Base-by-base conservation (phyloP, 64 coral and sea anemone species). In the Stylophora pistillata region DNA sequence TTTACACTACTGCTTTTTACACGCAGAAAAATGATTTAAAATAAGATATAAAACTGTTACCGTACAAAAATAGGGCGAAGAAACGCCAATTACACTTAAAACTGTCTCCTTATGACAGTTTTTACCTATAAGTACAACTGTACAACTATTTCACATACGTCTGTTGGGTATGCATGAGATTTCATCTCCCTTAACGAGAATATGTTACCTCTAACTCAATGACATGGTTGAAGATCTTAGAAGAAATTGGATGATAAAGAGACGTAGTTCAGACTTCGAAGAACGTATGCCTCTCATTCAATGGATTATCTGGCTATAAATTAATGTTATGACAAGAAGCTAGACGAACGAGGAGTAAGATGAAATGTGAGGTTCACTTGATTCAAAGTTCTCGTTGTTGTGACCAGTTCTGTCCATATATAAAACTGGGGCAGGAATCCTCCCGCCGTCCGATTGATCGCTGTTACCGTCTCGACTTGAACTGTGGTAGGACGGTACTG, bases 361-460 rank as follows among this genome's bases (percentile, higher is more conserved):
- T 14, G 80, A 84, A 69, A 84, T 84, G 20, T 84, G 80, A 4
- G 80, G 80, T 68, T 84, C 80, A 54, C 80, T 84, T 4, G 80
- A 26, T 28, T 53, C 16, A 37, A 27, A 84, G 33, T 68, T 69
- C 3, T 84, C 80, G 29, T 84, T 84, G 30, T 70, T 53, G 32
- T 70, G 41, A 63, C 31, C 63, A 15, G 15, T 84, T 62, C 62
- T 68, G 62, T 84, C 80, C 32, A 84, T 4, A 9, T 21, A 84
- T 62, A 70, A 53, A 27, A 84, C 63, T 25, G 59, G 80, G 9
- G 32, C 33, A 69, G 64, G 64, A 68, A 26, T 26, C 13, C 65
- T 70, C 10, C 80, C 65, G 34, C 80, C 34, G 80, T 84, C 60
- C 28, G 80, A 84, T 16, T 65, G 32, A 63, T 84, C 80, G 47